These are phyloP conservation scores for Suncus etruscus DNA, from an alignment of 2,113 vertebrate genomes.

Conservation along the genomic window DNA sequence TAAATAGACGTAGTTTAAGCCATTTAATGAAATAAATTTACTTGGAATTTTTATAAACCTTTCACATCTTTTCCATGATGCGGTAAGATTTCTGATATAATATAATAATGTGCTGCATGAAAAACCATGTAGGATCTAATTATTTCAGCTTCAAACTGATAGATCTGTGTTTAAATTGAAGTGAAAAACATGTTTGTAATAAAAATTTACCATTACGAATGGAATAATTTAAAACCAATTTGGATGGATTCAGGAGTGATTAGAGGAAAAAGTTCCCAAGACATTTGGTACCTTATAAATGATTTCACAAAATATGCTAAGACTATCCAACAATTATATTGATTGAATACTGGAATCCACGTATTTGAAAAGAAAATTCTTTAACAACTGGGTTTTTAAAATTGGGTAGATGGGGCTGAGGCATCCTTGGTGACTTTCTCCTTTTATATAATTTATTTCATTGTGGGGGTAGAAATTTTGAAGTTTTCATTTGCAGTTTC, in stretches of 20 bases:
- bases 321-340: constrained; percentile 67
- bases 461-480: constrained; percentile 66
- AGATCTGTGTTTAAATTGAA: constrained; percentile 79
- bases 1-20: constrained; percentile 4
- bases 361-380: constrained; percentile 73
- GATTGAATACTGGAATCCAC: constrained; percentile 57
- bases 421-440: constrained; percentile 48
- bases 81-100: constrained; percentile 70
- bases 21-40: constrained; percentile 72
- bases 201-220: constrained; percentile 82
- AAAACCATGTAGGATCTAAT: constrained; percentile 80
- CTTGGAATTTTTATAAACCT: constrained; percentile 70
- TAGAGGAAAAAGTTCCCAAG: constrained; percentile 82
- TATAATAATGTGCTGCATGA: constrained; percentile 73
- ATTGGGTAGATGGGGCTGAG: constrained; percentile 49
- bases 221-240: constrained; percentile 84
- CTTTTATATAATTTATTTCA: constrained; percentile 73
- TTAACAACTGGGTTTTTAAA: constrained; percentile 62
- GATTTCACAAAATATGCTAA: constrained; percentile 80
- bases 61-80: constrained; percentile 58
- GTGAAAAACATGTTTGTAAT: constrained; percentile 82
- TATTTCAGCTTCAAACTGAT: constrained; percentile 80
- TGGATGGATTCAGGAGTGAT: constrained; percentile 79
- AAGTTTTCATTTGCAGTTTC: constrained; percentile 78
- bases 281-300: constrained; percentile 82